A percentile compares a stretch with the other conserved stretches of the same genome.
Conservation (phyloP, 2,113 vertebrate genomes). For the Pithys albifrons region DNA sequence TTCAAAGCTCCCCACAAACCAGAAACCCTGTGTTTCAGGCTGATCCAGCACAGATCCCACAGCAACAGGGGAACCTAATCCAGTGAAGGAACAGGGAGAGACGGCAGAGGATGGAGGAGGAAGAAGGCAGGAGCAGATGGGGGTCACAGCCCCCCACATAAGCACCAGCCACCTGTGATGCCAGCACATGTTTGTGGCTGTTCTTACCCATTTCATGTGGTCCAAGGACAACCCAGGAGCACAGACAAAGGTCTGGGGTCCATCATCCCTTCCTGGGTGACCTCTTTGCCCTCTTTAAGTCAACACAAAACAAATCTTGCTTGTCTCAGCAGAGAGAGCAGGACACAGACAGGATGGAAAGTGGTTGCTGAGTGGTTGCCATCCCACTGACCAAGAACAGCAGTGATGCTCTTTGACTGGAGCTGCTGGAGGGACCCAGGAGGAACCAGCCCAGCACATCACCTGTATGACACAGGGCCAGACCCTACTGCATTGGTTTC, state of each 20-base stretch:
- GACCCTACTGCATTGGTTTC: background rate
- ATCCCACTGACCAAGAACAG: background rate
- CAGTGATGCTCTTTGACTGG: background rate
- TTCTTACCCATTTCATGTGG: background rate
- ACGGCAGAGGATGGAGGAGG: background rate
- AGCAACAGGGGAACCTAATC: background rate
- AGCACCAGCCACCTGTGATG: background rate
- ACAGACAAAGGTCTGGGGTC: background rate
- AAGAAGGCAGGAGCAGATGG: background rate
- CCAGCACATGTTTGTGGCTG: background rate
- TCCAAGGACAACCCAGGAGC: background rate
- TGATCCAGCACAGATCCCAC: background rate
- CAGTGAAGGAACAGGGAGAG: background rate
- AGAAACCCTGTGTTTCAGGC: background rate
- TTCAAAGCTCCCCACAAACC: background rate
- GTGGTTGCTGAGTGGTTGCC: background rate
- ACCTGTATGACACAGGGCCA: background rate
- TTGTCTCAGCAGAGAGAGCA: background rate
- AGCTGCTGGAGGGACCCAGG: background rate
- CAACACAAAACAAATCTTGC: background rate
- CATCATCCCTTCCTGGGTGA: background rate
- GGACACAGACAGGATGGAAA: background rate
- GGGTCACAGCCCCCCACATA: background rate
- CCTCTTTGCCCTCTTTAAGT: background rate
- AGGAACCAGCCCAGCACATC: background rate